A percentile compares a stretch with the other conserved stretches of the same genome.
These are phyloP conservation scores for Pantherophis guttatus DNA, from an alignment of 2,113 vertebrate genomes.

Conservation along the genomic window DNA sequence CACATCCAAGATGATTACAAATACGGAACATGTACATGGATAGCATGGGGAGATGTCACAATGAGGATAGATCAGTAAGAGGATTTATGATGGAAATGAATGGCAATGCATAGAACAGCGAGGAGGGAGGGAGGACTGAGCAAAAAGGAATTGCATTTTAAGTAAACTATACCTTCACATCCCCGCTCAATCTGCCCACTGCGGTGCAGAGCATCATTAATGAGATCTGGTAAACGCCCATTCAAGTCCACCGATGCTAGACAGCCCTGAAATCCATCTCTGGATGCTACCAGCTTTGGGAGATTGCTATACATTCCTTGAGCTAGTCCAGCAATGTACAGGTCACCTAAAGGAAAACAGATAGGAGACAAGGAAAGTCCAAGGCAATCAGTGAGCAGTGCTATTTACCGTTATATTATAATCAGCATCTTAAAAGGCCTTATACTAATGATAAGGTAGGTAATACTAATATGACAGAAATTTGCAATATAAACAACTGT, in stretches of 20 bases:
- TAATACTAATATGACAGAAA: background rate
- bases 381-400: background rate
- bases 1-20: conserved; percentile 2
- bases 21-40: background rate
- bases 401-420: fast-evolving
- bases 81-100: background rate
- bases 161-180: conserved; percentile 90
- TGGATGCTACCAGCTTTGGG: conserved; percentile 93
- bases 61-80: conserved; percentile 61
- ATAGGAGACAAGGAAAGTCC: background rate
- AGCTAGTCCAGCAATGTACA: conserved; percentile 93
- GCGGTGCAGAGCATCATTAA: conserved; percentile 90
- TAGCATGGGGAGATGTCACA: conserved; percentile 35
- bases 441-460: background rate
- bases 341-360: conserved; percentile 78
- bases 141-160: conserved; percentile 57
- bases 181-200: conserved; percentile 97
- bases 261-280: conserved; percentile 97
- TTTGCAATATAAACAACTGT: background rate
- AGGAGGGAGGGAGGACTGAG: conserved; percentile 57
- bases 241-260: conserved; percentile 96
- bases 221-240: conserved; percentile 93
- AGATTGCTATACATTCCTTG: conserved; percentile 94
- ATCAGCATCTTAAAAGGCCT: background rate
- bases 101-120: conserved; percentile 39